Conservation (phyloP, 1,140 invertebrate species). For the Whitmania pigra region DNA sequence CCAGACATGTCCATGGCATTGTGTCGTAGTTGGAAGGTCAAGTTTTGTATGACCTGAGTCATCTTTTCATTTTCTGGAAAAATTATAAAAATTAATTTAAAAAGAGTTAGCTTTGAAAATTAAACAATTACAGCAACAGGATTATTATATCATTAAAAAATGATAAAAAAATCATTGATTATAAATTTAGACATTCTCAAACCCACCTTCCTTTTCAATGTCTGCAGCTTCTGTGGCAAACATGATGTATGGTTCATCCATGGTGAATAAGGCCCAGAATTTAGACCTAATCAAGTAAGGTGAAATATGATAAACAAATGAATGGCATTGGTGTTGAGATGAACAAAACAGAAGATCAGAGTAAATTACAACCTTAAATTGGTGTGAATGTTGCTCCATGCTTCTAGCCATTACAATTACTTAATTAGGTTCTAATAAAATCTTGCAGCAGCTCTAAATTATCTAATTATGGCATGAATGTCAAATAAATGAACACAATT, state of each 20-base stretch:
- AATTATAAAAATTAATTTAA: background rate
- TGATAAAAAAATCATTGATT: too few species aligned
- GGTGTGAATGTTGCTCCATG: too few species aligned
- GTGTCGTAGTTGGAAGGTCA: conserved; percentile 72
- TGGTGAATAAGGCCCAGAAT: conserved; percentile 86
- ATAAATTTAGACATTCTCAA: background rate
- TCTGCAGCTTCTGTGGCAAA: conserved; percentile 83
- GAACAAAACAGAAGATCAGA: background rate
- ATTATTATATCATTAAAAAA: too few species aligned
- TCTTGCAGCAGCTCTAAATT: too few species aligned
- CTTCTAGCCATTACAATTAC: too few species aligned
- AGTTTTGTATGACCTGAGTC: conserved; percentile 47
- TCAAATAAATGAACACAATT: too few species aligned
- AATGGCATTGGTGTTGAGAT: too few species aligned
- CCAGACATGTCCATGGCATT: conserved; percentile 46
- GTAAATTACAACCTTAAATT: too few species aligned
- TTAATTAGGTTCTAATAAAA: too few species aligned
- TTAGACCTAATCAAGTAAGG: conserved; percentile 56
- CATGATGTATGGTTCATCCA: conserved; percentile 83
- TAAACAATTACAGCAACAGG: background rate
- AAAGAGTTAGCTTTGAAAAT: background rate
- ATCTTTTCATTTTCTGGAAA: conserved; percentile 6
- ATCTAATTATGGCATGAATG: too few species aligned
- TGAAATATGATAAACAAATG: background rate
- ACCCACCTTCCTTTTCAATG: conserved; percentile 23